Base-by-base conservation (phyloP, 2,113 vertebrate genomes). In the Calypte anna region DNA sequence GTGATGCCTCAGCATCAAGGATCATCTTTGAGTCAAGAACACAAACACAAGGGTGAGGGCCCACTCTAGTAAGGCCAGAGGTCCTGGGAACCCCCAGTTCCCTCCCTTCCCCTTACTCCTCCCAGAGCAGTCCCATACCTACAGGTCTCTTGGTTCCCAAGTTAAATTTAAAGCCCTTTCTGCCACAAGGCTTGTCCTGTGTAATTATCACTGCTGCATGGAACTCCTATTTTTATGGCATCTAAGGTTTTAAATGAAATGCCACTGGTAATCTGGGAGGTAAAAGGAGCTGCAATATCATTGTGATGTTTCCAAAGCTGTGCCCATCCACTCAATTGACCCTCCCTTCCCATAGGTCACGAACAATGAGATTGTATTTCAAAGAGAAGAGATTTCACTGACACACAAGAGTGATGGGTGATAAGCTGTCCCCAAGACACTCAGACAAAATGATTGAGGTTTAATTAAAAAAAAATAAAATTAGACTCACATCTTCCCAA, bases 211-310 rank as follows among this genome's bases (percentile, higher is more conserved):
- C 28, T 82, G 20, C 31, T 64, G 38, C 23, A 14, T 76, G 28
- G 27, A 55, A 73, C 46, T 72, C 16, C 4, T 43, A 80, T 51
- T 55, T 79, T 64, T 46, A 72, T 51, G 69, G 68, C 43, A 62
- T 17, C 27, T 59, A 69, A 27, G 3, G 23, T 88, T 84, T 86
- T 81, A 95, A 94, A 81, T 61, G 8, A 92, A 91, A 90, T 61
- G 28, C 93, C 79, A 90, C 38, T 68, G 55, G n/a, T 82, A 88
- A 92, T 89, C 86, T 94, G 31, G 54, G 20, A 51, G 23, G 40
- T 78, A 79, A 61, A 86, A 88, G 57, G 64, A 83, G 53, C 27
- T 43, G 33, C 20, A 20, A 8, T 64, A 62, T 58, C 43, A 67
- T 76, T 40, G 31, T 48, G 14, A 51, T 57, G 25, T 74, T 96